Percentiles rank a stretch among this genome's conserved stretches.
Conservation (phyloP, 64 coral and sea anemone species). For the Montipora cactus region DNA sequence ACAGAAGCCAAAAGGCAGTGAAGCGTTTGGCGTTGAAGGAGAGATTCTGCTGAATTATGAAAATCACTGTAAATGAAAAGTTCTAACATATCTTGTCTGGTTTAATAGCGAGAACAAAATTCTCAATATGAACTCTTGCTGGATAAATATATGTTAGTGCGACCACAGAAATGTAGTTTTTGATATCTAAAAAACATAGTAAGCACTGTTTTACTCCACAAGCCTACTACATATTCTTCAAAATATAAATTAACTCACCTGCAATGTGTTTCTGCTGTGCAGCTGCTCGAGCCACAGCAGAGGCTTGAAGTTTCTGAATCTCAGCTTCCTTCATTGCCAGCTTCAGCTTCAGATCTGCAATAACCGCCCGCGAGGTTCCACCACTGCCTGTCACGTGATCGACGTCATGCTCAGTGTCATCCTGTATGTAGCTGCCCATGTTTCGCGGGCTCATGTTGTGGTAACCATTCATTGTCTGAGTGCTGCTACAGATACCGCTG, state of each 20-base stretch:
- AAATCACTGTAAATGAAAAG: too few relatives aligned
- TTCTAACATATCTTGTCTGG: too few relatives aligned
- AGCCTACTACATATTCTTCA: neutral
- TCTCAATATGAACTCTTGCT: too few relatives aligned
- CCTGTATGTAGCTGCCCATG: constrained; percentile 84
- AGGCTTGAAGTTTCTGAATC: constrained; percentile 92
- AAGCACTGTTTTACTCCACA: too few relatives aligned
- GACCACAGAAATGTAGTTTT: too few relatives aligned
- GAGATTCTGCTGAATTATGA: too few relatives aligned
- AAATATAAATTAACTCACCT: constrained; percentile 37
- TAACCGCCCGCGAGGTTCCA: constrained; percentile 78
- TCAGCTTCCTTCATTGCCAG: constrained; percentile 95
- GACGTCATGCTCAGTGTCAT: constrained; percentile 67
- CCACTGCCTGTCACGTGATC: constrained; percentile 79
- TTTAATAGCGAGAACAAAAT: too few relatives aligned
- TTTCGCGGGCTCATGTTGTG: constrained; percentile 67
- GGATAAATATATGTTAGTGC: too few relatives aligned
- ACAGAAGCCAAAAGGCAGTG: too few relatives aligned
- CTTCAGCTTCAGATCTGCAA: constrained; percentile 92
- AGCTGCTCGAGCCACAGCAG: constrained; percentile 84
- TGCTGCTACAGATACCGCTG: constrained; percentile 87
- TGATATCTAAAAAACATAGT: too few relatives aligned
- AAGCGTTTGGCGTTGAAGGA: too few relatives aligned
- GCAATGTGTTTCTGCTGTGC: constrained; percentile 95
- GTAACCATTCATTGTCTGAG: constrained; percentile 88